Evolutionary conservation across 1,140 invertebrate genomes (phyloP).

Genomic region (Mya arenaria): DNA sequence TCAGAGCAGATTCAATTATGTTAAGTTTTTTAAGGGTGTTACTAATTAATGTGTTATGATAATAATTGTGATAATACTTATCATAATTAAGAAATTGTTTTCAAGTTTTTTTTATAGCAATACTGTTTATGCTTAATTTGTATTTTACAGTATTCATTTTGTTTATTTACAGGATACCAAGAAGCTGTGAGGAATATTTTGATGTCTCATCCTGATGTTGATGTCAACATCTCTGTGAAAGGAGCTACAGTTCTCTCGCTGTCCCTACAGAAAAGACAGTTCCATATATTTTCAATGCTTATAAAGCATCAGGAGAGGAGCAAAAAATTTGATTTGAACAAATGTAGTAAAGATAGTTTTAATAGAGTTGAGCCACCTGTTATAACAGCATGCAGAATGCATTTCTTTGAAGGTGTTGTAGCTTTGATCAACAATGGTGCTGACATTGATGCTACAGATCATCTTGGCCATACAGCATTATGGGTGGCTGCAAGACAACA

Average conservation of each 20-base stretch:
- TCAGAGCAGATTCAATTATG: no score
- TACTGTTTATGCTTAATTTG: no score
- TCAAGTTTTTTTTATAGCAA: no score
- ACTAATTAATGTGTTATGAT: no score
- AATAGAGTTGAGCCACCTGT: slow-evolving; percentile 76
- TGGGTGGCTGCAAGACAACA: slow-evolving; percentile 76
- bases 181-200: slow-evolving; percentile 70
- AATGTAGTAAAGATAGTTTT: slow-evolving; percentile 75
- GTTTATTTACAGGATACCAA: slow-evolving; percentile 40
- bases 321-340: slow-evolving; percentile 73
- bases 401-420: slow-evolving; percentile 75
- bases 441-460: slow-evolving; percentile 75
- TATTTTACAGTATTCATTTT: no score
- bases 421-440: slow-evolving; percentile 72
- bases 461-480: slow-evolving; percentile 75
- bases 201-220: slow-evolving; percentile 74
- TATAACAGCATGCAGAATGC: slow-evolving; percentile 77
- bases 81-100: no score
- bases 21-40: background rate
- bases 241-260: slow-evolving; percentile 75
- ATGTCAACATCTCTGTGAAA: slow-evolving; percentile 76
- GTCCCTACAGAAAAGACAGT: slow-evolving; percentile 74
- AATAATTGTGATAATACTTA: no score
- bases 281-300: slow-evolving; percentile 74
- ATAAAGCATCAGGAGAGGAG: slow-evolving; percentile 74